Evolutionary conservation across 2,113 vertebrate genomes (phyloP).

Genomic region (Stictonetta naevosa): DNA sequence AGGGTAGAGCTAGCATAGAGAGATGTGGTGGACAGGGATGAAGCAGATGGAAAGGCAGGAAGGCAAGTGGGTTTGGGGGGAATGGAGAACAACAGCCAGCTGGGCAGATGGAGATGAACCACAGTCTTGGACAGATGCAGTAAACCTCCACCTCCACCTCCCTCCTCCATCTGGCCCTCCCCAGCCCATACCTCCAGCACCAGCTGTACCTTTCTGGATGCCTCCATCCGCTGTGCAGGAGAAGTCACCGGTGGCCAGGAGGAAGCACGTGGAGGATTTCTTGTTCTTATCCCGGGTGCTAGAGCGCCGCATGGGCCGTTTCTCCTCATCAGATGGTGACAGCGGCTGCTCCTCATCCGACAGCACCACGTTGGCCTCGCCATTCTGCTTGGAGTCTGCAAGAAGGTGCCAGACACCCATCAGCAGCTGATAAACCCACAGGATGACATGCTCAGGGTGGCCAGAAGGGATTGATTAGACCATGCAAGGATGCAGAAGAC

Average conservation of each 20-base stretch:
- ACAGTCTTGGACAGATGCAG: not conserved
- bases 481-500: not conserved
- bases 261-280: conserved; percentile 91
- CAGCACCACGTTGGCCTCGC: conserved; percentile 89
- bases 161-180: not conserved
- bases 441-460: rapidly evolving
- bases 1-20: not conserved
- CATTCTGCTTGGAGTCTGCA: conserved; percentile 95
- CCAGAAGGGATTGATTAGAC: not conserved
- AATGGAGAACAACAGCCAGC: not conserved
- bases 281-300: conserved; percentile 88
- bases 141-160: not conserved
- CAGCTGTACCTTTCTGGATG: conserved; percentile 83
- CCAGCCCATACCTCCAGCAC: not conserved
- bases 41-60: not conserved
- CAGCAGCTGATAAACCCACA: rapidly evolving
- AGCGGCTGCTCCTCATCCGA: conserved; percentile 91
- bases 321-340: conserved; percentile 79
- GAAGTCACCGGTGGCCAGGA: conserved; percentile 88
- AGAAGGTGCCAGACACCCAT: not conserved
- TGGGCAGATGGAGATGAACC: not conserved
- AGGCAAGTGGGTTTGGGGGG: not conserved
- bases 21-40: rapidly evolving
- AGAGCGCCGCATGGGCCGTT: conserved; percentile 81
- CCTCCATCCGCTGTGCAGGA: conserved; percentile 81